Evolutionary conservation across 2,888 invertebrate genomes (phyloP).

Genomic region (Melanargia galathea): DNA sequence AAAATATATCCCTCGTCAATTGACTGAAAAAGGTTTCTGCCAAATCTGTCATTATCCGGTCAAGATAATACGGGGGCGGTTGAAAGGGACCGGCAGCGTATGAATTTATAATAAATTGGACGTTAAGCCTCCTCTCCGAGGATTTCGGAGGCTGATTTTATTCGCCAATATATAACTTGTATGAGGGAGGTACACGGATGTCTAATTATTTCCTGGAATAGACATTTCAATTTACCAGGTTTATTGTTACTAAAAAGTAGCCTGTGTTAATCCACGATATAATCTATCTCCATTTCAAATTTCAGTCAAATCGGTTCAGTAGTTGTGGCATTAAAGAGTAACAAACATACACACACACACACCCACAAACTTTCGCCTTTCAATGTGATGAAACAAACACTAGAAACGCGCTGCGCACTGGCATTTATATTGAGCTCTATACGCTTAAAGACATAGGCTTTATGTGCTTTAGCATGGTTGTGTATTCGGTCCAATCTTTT

Average conservation of each 20-base stretch:
- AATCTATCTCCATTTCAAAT: too few relatives aligned
- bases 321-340: too few relatives aligned
- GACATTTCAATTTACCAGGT: neutral
- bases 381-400: too few relatives aligned
- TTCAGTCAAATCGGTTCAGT: too few relatives aligned
- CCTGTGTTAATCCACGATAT: too few relatives aligned
- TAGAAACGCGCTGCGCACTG: too few relatives aligned
- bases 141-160: constrained; percentile 43
- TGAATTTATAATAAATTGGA: constrained; percentile 61
- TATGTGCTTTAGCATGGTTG: too few relatives aligned
- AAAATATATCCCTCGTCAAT: constrained; percentile 12
- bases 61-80: constrained; percentile 33
- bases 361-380: neutral
- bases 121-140: constrained; percentile 47
- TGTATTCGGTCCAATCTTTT: too few relatives aligned
- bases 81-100: constrained; percentile 49
- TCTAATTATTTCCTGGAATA: constrained; percentile 33
- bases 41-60: constrained; percentile 39
- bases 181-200: constrained; percentile 33
- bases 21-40: constrained; percentile 26
- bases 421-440: too few relatives aligned
- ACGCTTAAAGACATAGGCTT: too few relatives aligned
- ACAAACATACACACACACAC: too few relatives aligned
- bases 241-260: too few relatives aligned
- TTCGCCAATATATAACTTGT: constrained; percentile 46